Percentiles rank a stretch among this genome's conserved stretches.
Conservation (phyloP, 2,797 vertebrate genomes). For the Diplodus puntazzo region DNA sequence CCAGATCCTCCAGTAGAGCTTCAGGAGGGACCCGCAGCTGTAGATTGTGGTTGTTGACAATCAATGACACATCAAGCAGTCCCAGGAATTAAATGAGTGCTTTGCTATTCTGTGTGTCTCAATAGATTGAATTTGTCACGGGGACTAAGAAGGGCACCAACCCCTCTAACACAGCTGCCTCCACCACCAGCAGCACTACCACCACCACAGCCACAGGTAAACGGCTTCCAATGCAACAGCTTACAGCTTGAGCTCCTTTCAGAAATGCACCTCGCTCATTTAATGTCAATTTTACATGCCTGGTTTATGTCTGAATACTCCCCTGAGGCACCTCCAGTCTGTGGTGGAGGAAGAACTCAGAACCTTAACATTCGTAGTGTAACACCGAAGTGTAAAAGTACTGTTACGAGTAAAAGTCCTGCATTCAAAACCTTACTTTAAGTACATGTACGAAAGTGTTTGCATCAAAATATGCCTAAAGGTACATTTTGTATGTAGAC, state of each 20-base stretch:
- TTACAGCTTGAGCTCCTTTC: not conserved
- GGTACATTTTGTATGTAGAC: too few relatives aligned
- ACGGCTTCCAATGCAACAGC: not conserved
- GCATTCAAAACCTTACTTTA: too few relatives aligned
- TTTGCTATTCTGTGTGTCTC: slow-evolving; percentile 26
- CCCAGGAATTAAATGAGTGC: not conserved
- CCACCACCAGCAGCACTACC: slow-evolving; percentile 88
- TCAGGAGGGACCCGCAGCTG: not conserved
- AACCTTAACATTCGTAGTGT: too few relatives aligned
- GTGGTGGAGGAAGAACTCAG: too few relatives aligned
- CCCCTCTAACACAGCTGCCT: slow-evolving; percentile 87
- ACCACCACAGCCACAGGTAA: slow-evolving; percentile 92
- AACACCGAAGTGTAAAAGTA: too few relatives aligned
- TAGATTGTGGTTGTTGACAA: not conserved
- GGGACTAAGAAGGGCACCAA: slow-evolving; percentile 96
- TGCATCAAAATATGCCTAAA: too few relatives aligned
- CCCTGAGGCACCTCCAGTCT: too few relatives aligned
- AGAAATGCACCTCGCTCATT: not conserved
- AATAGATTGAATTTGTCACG: slow-evolving; percentile 97
- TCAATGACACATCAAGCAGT: not conserved
- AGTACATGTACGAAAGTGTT: too few relatives aligned
- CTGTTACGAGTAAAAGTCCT: too few relatives aligned
- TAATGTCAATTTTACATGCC: not conserved
- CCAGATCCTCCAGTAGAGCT: not conserved
- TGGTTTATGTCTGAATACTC: not conserved